Conservation (phyloP, 2,888 invertebrate species). For the Tanaodytes sp. region DNA sequence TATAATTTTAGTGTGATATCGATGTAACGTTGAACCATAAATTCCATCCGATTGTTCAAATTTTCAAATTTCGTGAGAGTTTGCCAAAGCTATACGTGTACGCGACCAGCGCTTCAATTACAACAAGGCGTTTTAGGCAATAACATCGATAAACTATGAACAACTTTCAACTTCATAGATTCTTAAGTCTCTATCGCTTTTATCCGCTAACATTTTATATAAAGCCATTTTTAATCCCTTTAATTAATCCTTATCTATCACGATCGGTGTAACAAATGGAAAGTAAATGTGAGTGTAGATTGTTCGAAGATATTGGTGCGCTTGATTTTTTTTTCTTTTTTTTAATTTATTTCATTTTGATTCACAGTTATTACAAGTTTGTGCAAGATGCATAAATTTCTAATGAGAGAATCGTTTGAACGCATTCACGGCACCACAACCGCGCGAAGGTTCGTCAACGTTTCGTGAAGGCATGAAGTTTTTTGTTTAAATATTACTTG, state of each 20-base stretch:
- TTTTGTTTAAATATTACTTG: conserved; percentile 57
- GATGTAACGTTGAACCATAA: conserved; percentile 31
- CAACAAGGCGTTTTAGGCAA: conserved; percentile 46
- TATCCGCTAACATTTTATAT: conserved; percentile 46
- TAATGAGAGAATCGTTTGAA: conserved; percentile 29
- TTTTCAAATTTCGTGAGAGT: neutral
- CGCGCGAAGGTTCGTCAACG: conserved; percentile 66
- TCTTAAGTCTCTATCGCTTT: conserved; percentile 41
- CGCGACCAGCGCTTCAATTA: conserved; percentile 51
- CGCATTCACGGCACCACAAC: conserved; percentile 56
- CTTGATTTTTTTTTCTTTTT: conserved; percentile 11
- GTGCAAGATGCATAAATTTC: conserved; percentile 5
- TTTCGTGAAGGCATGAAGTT: conserved; percentile 67
- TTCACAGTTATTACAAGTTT: conserved; percentile 4
- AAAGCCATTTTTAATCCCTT: conserved; percentile 44
- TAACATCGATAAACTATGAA: conserved; percentile 50
- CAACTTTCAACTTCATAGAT: conserved; percentile 50
- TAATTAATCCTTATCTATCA: conserved; percentile 44
- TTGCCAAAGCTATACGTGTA: conserved; percentile 41
- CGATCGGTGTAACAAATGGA: conserved; percentile 14
- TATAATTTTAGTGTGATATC: too few relatives aligned
- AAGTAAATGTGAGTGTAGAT: conserved; percentile 29
- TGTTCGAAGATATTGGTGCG: conserved; percentile 30
- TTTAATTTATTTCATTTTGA: neutral
- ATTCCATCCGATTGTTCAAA: neutral